Evolutionary conservation across 2,113 vertebrate genomes (phyloP).

Genomic region (Chelonoidis abingdonii): DNA sequence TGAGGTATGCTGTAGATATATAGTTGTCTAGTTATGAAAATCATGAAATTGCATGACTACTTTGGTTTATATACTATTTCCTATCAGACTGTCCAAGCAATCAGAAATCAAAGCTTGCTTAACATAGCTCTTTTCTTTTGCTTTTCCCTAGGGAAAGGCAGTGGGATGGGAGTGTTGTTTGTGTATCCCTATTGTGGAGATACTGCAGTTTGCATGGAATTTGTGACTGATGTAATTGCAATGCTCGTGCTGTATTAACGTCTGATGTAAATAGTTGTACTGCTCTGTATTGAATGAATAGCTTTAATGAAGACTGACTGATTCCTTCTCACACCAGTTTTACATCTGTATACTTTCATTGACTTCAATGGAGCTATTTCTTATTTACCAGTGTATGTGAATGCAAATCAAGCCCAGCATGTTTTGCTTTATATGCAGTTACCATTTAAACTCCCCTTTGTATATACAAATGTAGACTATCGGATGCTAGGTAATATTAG

Average conservation of each 20-base stretch:
- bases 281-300: background rate
- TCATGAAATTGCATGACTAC: constrained; percentile 18
- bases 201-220: background rate
- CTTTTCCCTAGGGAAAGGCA: background rate
- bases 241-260: background rate
- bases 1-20: background rate
- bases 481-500: background rate
- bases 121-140: background rate
- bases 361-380: background rate
- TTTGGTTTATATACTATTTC: constrained; percentile 30
- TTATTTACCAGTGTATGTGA: background rate
- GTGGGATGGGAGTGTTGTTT: background rate
- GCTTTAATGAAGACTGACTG: background rate
- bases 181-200: background rate
- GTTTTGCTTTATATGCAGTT: constrained; percentile 21
- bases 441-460: constrained; percentile 6
- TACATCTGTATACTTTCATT: background rate
- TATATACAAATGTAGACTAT: background rate
- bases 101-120: constrained; percentile 25
- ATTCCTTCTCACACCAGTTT: background rate
- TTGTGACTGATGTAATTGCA: background rate
- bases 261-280: background rate
- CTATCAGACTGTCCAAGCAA: constrained; percentile 3
- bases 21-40: constrained; percentile 27
- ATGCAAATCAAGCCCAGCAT: background rate